Conservation (phyloP, 2,888 invertebrate species). For the Sarcophaga caerulescens region DNA sequence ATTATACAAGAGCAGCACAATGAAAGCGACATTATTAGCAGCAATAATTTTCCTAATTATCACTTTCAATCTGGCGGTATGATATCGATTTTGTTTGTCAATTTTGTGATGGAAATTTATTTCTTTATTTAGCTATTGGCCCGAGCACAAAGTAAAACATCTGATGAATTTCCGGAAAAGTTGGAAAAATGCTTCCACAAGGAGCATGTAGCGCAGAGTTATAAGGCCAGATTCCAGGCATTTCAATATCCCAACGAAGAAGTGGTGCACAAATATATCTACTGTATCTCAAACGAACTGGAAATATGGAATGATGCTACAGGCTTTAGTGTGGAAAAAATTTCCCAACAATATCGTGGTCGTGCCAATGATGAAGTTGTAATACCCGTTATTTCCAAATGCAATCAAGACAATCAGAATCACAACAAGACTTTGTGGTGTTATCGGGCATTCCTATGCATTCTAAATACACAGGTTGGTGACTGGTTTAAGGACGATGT, state of each 20-base stretch:
- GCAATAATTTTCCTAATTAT: conserved; percentile 3
- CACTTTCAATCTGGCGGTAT: conserved; percentile 37
- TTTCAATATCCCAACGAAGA: conserved; percentile 70
- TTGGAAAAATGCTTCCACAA: conserved; percentile 57
- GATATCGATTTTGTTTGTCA: not conserved
- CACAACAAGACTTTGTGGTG: conserved; percentile 69
- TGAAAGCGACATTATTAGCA: conserved; percentile 17
- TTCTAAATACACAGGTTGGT: conserved; percentile 71
- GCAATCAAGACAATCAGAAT: conserved; percentile 70
- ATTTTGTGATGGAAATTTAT: not conserved
- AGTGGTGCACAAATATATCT: conserved; percentile 69
- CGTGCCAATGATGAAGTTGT: conserved; percentile 70
- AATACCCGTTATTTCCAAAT: conserved; percentile 70
- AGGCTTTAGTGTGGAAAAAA: conserved; percentile 70
- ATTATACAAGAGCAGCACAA: conserved; percentile 2
- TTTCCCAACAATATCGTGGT: conserved; percentile 70
- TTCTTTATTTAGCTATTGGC: conserved; percentile 13
- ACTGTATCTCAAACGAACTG: conserved; percentile 67
- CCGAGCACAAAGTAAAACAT: conserved; percentile 42
- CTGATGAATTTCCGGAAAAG: conserved; percentile 53
- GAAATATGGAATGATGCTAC: conserved; percentile 69
- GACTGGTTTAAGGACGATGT: conserved; percentile 71
- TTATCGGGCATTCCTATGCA: conserved; percentile 69
- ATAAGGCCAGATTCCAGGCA: conserved; percentile 51
- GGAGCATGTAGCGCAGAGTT: conserved; percentile 39